A percentile compares a stretch with the other conserved stretches of the same genome.
Conservation (phyloP, 2,888 invertebrate genomes). For the Phoenoteleia sp. region DNA sequence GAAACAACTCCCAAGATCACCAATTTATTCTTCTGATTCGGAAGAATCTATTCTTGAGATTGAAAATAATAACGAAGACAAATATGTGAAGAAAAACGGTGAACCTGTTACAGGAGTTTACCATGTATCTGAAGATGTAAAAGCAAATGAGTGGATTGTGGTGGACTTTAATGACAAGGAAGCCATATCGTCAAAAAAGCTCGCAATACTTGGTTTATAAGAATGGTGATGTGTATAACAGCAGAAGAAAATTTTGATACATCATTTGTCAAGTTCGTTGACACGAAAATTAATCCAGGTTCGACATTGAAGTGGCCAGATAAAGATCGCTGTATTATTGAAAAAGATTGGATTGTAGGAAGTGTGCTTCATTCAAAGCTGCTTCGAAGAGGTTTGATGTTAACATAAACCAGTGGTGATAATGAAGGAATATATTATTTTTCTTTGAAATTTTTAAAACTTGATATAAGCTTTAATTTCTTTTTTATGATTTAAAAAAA, state of each 20-base stretch:
- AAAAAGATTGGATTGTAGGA: neutral
- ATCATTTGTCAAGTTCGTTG: conserved; percentile 7
- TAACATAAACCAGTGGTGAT: neutral
- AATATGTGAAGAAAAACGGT: conserved; percentile 4
- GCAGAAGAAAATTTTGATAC: conserved; percentile 8
- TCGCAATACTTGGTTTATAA: conserved; percentile 15
- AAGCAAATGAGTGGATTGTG: conserved; percentile 27
- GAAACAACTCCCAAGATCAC: neutral
- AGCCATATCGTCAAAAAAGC: conserved; percentile 12
- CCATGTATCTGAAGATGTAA: conserved; percentile 2
- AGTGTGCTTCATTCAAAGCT: neutral
- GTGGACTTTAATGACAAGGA: neutral
- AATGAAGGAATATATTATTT: no score
- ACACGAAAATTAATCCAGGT: neutral
- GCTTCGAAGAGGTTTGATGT: neutral
- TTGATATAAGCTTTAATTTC: neutral
- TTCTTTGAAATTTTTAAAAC: neutral
- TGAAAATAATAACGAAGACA: neutral
- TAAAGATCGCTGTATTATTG: conserved; percentile 3
- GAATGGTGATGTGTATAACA: no score
- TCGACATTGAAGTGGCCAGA: neutral
- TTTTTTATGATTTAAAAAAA: neutral
- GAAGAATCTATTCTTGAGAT: neutral
- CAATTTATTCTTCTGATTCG: conserved; percentile 4
- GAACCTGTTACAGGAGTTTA: conserved; percentile 10